Conservation (phyloP, 2,113 vertebrate species). For the Motacilla alba region DNA sequence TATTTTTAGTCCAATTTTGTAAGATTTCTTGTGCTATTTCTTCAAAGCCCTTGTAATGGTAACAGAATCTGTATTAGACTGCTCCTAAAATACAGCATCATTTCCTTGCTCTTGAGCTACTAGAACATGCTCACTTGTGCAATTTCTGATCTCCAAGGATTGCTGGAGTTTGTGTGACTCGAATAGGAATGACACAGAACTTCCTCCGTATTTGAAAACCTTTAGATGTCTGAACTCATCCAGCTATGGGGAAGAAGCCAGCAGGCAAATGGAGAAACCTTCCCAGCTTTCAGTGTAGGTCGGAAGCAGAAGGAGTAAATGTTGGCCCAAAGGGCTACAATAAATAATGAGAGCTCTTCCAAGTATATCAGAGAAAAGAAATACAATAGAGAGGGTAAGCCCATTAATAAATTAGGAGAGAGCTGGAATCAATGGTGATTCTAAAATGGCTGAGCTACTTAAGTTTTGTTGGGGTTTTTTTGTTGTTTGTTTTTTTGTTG, state of each 20-base stretch:
- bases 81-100: not conserved
- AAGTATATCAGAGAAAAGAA: conserved; percentile 63
- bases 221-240: conserved; percentile 2
- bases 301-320: conserved; percentile 62
- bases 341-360: conserved; percentile 60
- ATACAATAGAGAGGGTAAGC: conserved; percentile 54
- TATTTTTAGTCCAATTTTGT: not conserved
- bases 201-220: not conserved
- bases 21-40: not conserved
- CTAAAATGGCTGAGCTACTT: conserved; percentile 68
- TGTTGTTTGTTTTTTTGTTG: conserved; percentile 8
- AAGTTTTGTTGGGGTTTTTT: not conserved
- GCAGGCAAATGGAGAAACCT: conserved; percentile 39
- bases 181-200: not conserved
- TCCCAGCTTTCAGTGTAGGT: conserved; percentile 47
- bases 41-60: not conserved
- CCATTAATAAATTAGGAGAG: conserved; percentile 71
- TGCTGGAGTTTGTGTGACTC: conserved; percentile 5
- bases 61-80: not conserved
- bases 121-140: not conserved
- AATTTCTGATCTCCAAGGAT: not conserved
- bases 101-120: not conserved
- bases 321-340: conserved; percentile 51
- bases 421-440: conserved; percentile 65
- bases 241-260: conserved; percentile 1